Evolutionary conservation across 1,140 invertebrate genomes (phyloP), one percentile per base, ranked within the genome.

Genomic region (Drosophila novamexicana): DNA sequence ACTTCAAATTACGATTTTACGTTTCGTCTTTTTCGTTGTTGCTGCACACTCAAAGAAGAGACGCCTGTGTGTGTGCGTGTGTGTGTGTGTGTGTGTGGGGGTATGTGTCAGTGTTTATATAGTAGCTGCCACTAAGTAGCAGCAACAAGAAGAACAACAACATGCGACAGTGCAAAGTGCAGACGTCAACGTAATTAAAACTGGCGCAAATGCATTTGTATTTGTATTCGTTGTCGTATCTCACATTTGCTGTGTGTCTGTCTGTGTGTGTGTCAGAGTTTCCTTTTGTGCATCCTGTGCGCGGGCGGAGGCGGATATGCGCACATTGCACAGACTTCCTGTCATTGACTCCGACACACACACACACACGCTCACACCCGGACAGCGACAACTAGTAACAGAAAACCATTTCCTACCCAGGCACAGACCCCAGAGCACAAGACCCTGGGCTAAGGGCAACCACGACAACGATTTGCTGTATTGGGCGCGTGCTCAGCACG

Each of bases 1-100:
- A 89, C 85, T 89, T 90, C 85, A 89, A 89, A 89, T 89, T 89
- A 89, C 85, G 81, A 90, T 90, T 89, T 83, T 79, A 82, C 72
- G 80, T 88, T 82, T 88, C 73, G 83, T 65, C 59, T 39, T 72
- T 75, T 63, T 75, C 16, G 37, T 65, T 63, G 47, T 64, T 66
- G 47, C 40, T 62, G 75, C 54, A 66, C 61, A 85, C 69, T 75
- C 69, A 52, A 79, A 74, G 57, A 53, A 42, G 56, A 32, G 53
- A 29, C 52, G 18, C 44, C 8, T 71, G 54, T 45, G 34, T 61
- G 36, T 40, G n/a, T 36, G 49, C 37, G 40, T 66, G 39, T 47
- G 8, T 49, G 45, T 44, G n/a, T 39, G 52, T 61, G 39, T 47
- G 8, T 49, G 45, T 44, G n/a, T 0, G 14, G 14, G 14, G 14